These are phyloP conservation scores for Chromis chromis DNA, from an alignment of 2,797 vertebrate genomes.

Conservation along the genomic window DNA sequence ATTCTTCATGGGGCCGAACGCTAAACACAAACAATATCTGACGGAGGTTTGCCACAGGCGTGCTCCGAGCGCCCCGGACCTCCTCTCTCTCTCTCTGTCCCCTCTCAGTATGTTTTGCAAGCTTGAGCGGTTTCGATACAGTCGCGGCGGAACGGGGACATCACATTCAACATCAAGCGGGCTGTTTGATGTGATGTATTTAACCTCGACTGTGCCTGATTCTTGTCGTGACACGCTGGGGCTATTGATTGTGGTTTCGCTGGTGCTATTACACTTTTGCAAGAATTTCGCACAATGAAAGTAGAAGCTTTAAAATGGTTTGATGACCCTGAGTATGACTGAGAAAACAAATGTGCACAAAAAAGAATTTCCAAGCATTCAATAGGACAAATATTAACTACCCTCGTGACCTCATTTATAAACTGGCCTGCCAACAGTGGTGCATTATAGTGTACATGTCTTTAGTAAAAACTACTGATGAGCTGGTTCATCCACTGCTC, in stretches of 20 bases:
- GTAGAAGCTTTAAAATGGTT: not conserved
- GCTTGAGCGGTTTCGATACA: slow-evolving; percentile 67
- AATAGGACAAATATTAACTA: not conserved
- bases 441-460: no score
- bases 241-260: slow-evolving; percentile 71
- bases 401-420: no score
- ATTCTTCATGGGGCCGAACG: slow-evolving; percentile 74
- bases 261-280: slow-evolving; percentile 46
- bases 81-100: slow-evolving; percentile 52
- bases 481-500: not conserved
- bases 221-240: slow-evolving; percentile 65
- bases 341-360: no score
- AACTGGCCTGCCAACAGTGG: no score
- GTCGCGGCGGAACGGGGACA: slow-evolving; percentile 63
- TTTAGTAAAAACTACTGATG: no score
- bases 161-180: slow-evolving; percentile 73
- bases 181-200: slow-evolving; percentile 73
- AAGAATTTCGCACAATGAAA: not conserved
- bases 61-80: slow-evolving; percentile 71
- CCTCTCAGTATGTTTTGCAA: slow-evolving; percentile 66
- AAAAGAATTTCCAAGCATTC: not conserved
- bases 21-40: slow-evolving; percentile 83
- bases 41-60: slow-evolving; percentile 80
- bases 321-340: no score
- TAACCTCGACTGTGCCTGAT: slow-evolving; percentile 51